Base-by-base conservation (phyloP, 2,113 vertebrate genomes). In the Steatornis caripensis region DNA sequence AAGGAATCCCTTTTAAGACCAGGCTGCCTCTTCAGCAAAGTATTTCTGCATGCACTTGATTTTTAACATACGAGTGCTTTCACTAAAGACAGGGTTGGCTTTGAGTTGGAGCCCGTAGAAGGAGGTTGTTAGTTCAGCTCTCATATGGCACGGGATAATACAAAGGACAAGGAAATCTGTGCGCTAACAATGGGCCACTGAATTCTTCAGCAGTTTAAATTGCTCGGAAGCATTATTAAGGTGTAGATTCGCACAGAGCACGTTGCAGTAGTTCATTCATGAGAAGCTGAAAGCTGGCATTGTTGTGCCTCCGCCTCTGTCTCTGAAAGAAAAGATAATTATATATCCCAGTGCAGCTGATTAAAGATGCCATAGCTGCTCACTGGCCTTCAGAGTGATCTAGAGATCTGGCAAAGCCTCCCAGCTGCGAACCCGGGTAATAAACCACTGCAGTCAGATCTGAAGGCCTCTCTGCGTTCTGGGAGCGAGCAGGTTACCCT, bases 231-330 rank as follows among this genome's bases (percentile, higher is more conserved):
- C 55, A 5, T 49, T 54, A 41, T 54, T 54, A 51, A 92, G 69
- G 91, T 95, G 93, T 62, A 39, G 76, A 27, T 78, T 95, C 55
- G 12, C 71, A 57, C 23, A 32, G 57, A n/a, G 76, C 71, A 74
- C 45, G 3, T 29, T 41, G 84, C 90, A 65, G 78, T 18, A 51
- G 29, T 69, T 81, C 86, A 58, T 89, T 71, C 80, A 79, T 9
- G 43, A 62, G 64, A 18, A 87, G 69, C 39, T 94, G 89, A 92
- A 93, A 82, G 96, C 64, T 5, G 0, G 39, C 72, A n/a, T 51
- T 89, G 77, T 94, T 94, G 41, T 15, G 16, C 70, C 81, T 45
- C 70, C 36, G 82, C 65, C 54, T 65, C 76, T 27, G 12, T 27
- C 65, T 68, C 84, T 41, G n/a, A 68, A 68, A 84, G 54, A 62